Conservation (phyloP, 2,888 invertebrate species). For the Leptopilina drosophilae region DNA sequence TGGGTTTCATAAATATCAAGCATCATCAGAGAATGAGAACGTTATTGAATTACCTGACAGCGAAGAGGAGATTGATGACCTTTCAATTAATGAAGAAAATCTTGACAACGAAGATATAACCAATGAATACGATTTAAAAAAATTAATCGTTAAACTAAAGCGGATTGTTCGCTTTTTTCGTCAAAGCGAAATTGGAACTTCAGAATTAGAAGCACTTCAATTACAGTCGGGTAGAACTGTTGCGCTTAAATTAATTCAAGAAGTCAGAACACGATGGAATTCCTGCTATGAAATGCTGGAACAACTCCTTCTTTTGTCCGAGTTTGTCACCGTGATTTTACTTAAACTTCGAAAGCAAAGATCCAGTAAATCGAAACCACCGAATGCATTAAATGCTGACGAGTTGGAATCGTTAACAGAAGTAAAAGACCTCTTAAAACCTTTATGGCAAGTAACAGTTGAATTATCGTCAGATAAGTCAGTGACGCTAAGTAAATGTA, state of each 20-base stretch:
- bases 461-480: not conserved
- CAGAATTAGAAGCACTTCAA: not conserved
- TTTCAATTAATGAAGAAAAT: not conserved
- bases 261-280: conserved; percentile 13
- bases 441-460: conserved; percentile 13
- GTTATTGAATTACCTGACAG: not conserved
- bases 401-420: conserved; percentile 5
- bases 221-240: not conserved
- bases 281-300: conserved; percentile 11
- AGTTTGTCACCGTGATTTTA: not conserved
- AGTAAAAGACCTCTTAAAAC: not conserved
- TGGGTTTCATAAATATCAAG: not conserved
- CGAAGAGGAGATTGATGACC: not conserved
- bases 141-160: not conserved
- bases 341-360: too few species aligned
- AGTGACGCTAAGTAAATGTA: conserved; percentile 6
- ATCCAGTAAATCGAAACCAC: not conserved
- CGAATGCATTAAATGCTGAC: not conserved
- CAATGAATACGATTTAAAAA: not conserved
- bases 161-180: not conserved
- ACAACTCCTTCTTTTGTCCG: not conserved
- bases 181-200: not conserved
- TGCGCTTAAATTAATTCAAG: not conserved
- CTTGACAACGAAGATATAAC: not conserved
- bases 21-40: not conserved